Evolutionary conservation across 2,888 invertebrate genomes (phyloP).

Genomic region (Brachypalpus laphriformis): DNA sequence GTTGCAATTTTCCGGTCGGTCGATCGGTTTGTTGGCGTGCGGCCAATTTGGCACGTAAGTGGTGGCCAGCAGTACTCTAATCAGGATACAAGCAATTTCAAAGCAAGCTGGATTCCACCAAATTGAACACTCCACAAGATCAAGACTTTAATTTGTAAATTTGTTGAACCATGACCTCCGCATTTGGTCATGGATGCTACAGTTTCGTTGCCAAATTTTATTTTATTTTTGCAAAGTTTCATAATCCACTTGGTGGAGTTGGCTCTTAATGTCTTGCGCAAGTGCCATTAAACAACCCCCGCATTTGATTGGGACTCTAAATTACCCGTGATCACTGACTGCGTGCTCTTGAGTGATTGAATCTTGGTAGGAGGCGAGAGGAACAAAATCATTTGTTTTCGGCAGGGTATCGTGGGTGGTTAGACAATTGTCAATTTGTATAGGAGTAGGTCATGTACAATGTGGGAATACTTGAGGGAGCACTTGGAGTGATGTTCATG

Average conservation of each 20-base stretch:
- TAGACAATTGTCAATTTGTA: slow-evolving; percentile 44
- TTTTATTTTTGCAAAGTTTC: slow-evolving; percentile 1
- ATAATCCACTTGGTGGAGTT: slow-evolving; percentile 10
- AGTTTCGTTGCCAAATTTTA: slow-evolving; percentile 30
- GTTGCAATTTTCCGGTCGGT: slow-evolving; percentile 56
- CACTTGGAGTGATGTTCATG: slow-evolving; percentile 31
- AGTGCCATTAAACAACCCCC: slow-evolving; percentile 36
- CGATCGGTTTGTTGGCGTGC: slow-evolving; percentile 45
- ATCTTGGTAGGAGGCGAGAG: slow-evolving; percentile 11
- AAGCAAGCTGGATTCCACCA: slow-evolving; percentile 8
- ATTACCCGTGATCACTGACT: slow-evolving; percentile 58
- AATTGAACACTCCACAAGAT: slow-evolving; percentile 42
- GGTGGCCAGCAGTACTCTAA: slow-evolving; percentile 20
- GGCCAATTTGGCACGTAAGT: slow-evolving; percentile 55
- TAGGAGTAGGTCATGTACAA: slow-evolving; percentile 37
- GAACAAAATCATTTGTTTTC: slow-evolving; percentile 20
- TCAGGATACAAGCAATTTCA: slow-evolving; percentile 33
- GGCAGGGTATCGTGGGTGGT: slow-evolving; percentile 35
- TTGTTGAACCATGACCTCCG: slow-evolving; percentile 51
- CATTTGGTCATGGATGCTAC: slow-evolving; percentile 32
- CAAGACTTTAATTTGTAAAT: slow-evolving; percentile 52
- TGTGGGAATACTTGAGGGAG: slow-evolving; percentile 18
- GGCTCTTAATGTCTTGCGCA: slow-evolving; percentile 8
- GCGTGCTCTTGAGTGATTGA: slow-evolving; percentile 24
- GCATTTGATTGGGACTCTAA: slow-evolving; percentile 50